Evolutionary conservation across 1,140 invertebrate species (phyloP), one percentile per base, ranked within the genome.

Genomic region (Lethrus apterus): DNA sequence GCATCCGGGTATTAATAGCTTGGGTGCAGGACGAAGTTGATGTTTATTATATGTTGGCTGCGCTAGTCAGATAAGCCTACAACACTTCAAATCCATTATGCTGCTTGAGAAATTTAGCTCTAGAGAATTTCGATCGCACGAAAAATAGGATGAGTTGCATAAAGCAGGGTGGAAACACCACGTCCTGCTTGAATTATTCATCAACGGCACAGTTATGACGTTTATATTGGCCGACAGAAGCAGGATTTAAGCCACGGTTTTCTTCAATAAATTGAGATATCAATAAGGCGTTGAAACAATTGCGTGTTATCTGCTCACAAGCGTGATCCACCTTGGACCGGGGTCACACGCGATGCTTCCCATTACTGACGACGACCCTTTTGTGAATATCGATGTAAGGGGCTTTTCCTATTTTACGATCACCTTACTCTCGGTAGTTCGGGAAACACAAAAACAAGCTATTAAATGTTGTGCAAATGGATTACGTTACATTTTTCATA

Each of bases 221-320:
- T 38, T 21, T 21, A 38, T 23, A 21, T 21, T 13, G 20, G 20
- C 18, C 35, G 17, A 18, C 19, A 38, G 19, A 18, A 38, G 24
- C 5, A 21, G n/a, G 35, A 38, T 38, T 38, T 38, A 38, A 38
- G 24, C 10, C 35, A 21, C 7, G 10, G 19, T 10, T 21, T 21
- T 19, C 24, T 38, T 18, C 14, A 21, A 38, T 38, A 38, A 21
- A 21, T 38, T 38, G 35, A 38, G 35, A 38, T 38, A 38, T 38
- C 35, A 38, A 38, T 38, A 38, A 38, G 35, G 35, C 35, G 19
- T 23, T 23, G 35, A 21, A 38, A 38, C 35, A 38, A 23, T 38
- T 38, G 18, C 35, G 18, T 38, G 35, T 38, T 38, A 21, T 21
- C 18, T 21, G 1, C n/a, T 38, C 19, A 21, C n/a, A n/a, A 38